Evolutionary conservation across 2,113 vertebrate species (phyloP), one percentile per base, ranked within the genome.

Genomic region (Eptesicus fuscus): DNA sequence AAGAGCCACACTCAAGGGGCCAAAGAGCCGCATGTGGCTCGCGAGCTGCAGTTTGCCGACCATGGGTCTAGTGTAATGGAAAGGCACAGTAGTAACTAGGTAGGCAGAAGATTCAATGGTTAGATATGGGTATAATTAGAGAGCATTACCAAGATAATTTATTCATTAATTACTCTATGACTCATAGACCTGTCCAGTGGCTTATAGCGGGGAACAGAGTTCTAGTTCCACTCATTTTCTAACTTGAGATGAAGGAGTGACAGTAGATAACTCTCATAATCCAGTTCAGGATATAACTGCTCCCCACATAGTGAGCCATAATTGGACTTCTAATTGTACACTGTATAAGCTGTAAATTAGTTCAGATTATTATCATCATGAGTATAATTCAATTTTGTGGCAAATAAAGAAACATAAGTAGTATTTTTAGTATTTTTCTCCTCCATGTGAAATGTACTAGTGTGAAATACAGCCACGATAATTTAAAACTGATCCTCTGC

Each of bases 401-500:
- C 51, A 71, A 93, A 93, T 83, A 85, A 97, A 93, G 61, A 95
- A 51, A 91, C 10, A 51, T 51, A 42, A 93, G 18, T 4, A n/a
- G 17, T 78, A 78, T 73, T 93, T 96, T 85, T 4, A 69, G 20
- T 89, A 37, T 76, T 93, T 94, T 94, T 70, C 47, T 94, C 83
- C 61, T 94, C 8, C 5, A 0, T 65, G 53, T 17, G 1, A 96
- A 82, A 73, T 77, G 10, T 44, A 35, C 53, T 74, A 37, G 7
- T 37, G 11, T 83, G 76, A 93, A 87, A 91, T 84, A 90, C 2
- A 71, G 7, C 42, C 51, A 87, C 2, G 91, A 30, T 86, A 70
- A 87, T 91, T 69, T 92, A 65, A 95, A 78, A 56, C 47, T 49
- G 37, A 35, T 73, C 53, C 42, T 78, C 35, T 78, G n/a, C 20